These are phyloP conservation scores for Sciurus vulgaris DNA, from an alignment of 2,797 vertebrate species.

Conservation along the genomic window DNA sequence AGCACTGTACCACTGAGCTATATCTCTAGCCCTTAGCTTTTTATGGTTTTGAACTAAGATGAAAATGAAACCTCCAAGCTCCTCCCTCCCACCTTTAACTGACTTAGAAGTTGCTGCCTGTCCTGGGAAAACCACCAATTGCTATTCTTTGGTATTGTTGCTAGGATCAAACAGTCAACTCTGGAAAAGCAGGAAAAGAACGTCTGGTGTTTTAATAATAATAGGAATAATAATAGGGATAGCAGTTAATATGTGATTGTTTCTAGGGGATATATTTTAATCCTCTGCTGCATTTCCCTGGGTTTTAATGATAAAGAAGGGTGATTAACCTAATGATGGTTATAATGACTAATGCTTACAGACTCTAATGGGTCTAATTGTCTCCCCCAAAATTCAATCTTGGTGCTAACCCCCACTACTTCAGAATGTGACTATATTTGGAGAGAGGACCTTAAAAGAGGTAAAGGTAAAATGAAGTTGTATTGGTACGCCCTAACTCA, in stretches of 20 bases:
- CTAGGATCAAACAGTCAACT: conserved; percentile 36
- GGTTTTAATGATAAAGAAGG: neutral
- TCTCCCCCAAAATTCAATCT: neutral
- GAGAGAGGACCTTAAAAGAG: neutral
- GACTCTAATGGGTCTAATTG: neutral
- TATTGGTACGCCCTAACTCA: neutral
- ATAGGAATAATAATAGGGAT: neutral
- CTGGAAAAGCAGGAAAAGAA: conserved; percentile 7
- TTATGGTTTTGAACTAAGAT: conserved; percentile 2
- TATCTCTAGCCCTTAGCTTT: neutral
- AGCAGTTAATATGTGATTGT: neutral
- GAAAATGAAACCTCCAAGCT: conserved; percentile 37
- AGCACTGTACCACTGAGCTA: neutral
- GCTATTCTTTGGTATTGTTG: neutral
- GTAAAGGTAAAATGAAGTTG: neutral
- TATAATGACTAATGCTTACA: neutral
- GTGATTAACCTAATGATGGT: neutral
- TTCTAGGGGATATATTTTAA: neutral
- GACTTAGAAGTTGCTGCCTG: neutral
- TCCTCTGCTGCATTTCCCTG: neutral
- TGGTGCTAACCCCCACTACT: neutral
- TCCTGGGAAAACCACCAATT: neutral
- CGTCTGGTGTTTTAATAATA: neutral
- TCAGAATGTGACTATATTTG: neutral
- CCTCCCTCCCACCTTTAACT: neutral